Base-by-base conservation (phyloP, 2,113 vertebrate genomes). In the Hypocryptadius cinnamomeus region DNA sequence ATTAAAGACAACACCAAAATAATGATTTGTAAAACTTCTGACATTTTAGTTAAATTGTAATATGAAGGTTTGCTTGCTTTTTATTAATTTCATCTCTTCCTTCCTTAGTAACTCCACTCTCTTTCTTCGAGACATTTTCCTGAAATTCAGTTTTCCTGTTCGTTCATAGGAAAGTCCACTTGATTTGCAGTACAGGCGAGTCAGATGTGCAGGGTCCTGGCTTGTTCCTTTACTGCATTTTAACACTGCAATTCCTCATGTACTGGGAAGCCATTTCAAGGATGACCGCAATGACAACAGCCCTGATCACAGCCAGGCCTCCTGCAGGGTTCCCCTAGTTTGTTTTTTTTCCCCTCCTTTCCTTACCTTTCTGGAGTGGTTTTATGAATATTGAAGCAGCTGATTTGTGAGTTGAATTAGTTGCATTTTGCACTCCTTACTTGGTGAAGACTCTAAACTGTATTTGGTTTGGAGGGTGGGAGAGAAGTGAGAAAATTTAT, bases 261-360 rank as follows among this genome's bases (percentile, higher is more conserved):
- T 42, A 66, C 35, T 60, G 84, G 78, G 90, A 94, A 90, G 60
- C 79, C 39, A 35, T 92, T 76, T 90, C 90, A 84, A 78, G 82
- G 90, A 72, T 85, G 86, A 89, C 87, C 74, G 5, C 83, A 61
- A 81, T 68, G 74, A 86, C 39, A 92, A 76, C 91, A 93, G 87
- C 44, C 64, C 63, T 59, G 64, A 66, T 91, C 92, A 40, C 84
- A 69, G 74, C 47, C 88, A 65, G 84, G 42, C 33, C 47, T 92
- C 71, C 66, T 59, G 40, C 66, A 87, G 66, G 27, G 33, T 42
- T 79, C 61, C 40, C 35, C 13, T 27, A 5, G 28, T 33, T 90
- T 56, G 5, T 70, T 72, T 72, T 57, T 44, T 59, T 69, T 15
- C 7, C 24, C 10, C 37, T 65, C 17, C 37, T 83, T 73, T 70